phyloP scores from a whole-genome alignment of 2,797 vertebrate genomes.

The Telmatherina bonti region DNA sequence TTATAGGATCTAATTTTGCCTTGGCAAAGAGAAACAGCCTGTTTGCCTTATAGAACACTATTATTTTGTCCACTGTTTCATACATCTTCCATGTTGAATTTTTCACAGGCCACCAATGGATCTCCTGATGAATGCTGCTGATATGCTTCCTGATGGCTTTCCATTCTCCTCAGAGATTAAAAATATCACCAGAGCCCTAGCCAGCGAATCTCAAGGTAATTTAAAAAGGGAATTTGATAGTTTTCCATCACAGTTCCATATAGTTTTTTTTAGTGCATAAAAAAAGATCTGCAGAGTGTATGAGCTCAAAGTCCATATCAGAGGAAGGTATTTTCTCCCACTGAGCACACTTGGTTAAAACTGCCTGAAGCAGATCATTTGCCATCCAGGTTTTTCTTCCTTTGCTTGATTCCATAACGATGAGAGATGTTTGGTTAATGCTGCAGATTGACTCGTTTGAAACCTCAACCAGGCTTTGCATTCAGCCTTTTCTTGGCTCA shows the following conservation, averaged over 20 bases:
- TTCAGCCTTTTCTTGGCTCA: not conserved
- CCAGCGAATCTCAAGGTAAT: conserved; percentile 79
- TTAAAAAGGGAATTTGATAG: not conserved
- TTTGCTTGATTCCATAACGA: not conserved
- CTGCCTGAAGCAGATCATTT: not conserved
- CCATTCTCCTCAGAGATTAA: conserved; percentile 68
- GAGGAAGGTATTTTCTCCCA: not conserved
- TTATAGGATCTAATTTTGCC: not conserved
- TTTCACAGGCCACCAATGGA: conserved; percentile 67
- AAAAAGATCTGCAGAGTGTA: not conserved
- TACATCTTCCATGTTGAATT: conserved; percentile 32
- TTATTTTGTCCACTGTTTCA: conserved; percentile 18
- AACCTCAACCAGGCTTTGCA: not conserved
- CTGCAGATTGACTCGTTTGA: not conserved
- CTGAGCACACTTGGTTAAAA: not conserved
- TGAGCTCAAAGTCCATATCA: conserved; percentile 2
- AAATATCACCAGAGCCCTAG: conserved; percentile 65
- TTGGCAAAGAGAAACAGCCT: not conserved
- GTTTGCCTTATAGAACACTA: not conserved
- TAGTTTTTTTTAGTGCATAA: not conserved
- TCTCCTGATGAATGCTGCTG: conserved; percentile 57
- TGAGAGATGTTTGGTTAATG: not conserved
- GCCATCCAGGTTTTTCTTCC: not conserved
- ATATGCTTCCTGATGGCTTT: conserved; percentile 70
- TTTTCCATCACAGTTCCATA: not conserved